Percentiles rank a stretch among this genome's conserved stretches.
Evolutionary conservation across 64 coral and sea anemone species (phyloP).

Genomic region (Stichodactyla helianthus): DNA sequence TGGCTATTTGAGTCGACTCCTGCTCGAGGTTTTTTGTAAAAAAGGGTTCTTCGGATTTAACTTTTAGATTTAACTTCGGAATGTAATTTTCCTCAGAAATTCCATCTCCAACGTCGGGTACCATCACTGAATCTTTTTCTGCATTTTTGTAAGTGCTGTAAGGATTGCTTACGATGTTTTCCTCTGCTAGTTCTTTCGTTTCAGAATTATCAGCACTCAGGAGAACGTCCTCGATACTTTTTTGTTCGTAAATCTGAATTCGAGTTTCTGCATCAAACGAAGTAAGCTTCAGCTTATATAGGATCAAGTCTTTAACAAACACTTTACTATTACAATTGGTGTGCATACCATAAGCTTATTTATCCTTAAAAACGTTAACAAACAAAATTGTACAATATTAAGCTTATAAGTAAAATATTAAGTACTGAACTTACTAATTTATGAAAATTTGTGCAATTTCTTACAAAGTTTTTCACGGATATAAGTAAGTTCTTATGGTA

Average conservation of each 20-base stretch:
- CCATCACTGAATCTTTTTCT: not conserved
- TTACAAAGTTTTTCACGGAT: no score
- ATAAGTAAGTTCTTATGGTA: no score
- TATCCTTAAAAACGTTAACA: no score
- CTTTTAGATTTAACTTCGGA: not conserved
- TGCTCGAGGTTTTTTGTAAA: not conserved
- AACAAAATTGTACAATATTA: no score
- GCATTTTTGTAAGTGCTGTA: not conserved
- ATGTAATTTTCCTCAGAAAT: not conserved
- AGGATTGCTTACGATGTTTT: not conserved
- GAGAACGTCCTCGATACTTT: not conserved
- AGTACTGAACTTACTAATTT: no score
- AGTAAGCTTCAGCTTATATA: not conserved
- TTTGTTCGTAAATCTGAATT: not conserved
- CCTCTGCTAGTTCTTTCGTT: not conserved
- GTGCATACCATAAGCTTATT: no score
- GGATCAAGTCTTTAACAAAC: no score
- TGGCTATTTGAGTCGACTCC: not conserved
- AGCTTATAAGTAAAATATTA: no score
- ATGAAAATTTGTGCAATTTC: no score
- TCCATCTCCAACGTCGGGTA: not conserved
- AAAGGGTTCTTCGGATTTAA: not conserved
- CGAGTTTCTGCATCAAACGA: not conserved
- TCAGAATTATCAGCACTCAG: not conserved
- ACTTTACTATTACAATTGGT: no score